These are phyloP conservation scores for Meghimatium bilineatum DNA, from an alignment of 2,888 invertebrate genomes.

Conservation along the genomic window DNA sequence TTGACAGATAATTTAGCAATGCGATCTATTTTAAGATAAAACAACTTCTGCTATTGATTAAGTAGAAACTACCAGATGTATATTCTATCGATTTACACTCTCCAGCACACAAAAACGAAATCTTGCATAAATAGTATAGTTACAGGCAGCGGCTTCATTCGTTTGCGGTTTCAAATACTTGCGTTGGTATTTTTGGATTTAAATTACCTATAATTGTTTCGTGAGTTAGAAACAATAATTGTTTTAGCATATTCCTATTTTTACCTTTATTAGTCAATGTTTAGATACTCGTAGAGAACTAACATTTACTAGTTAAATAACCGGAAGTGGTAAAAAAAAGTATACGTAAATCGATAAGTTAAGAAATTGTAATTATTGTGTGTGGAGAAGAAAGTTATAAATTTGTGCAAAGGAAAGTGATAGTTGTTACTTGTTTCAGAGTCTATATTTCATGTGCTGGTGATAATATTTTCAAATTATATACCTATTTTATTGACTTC, in stretches of 20 bases:
- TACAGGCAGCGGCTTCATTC: background rate
- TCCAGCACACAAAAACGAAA: background rate
- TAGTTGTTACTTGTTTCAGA: background rate
- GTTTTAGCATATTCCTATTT: background rate
- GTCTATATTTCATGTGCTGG: background rate
- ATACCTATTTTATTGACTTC: too few species aligned
- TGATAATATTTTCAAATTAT: background rate
- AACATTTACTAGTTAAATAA: background rate
- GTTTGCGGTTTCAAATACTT: background rate
- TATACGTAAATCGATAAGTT: background rate
- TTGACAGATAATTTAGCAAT: background rate
- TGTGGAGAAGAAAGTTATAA: background rate
- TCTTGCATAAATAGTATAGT: background rate
- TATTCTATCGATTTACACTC: background rate
- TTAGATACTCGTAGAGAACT: too few species aligned
- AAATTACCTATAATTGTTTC: slow-evolving; percentile 1
- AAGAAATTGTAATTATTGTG: background rate
- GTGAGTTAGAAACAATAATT: background rate
- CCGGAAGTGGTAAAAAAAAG: background rate
- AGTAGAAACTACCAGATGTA: background rate
- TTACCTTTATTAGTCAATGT: too few species aligned
- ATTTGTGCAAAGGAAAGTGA: background rate
- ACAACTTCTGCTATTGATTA: background rate
- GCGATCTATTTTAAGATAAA: background rate
- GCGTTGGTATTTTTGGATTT: background rate